Evolutionary conservation across 1,140 invertebrate genomes (phyloP).

Genomic region (Drosophila athabasca): DNA sequence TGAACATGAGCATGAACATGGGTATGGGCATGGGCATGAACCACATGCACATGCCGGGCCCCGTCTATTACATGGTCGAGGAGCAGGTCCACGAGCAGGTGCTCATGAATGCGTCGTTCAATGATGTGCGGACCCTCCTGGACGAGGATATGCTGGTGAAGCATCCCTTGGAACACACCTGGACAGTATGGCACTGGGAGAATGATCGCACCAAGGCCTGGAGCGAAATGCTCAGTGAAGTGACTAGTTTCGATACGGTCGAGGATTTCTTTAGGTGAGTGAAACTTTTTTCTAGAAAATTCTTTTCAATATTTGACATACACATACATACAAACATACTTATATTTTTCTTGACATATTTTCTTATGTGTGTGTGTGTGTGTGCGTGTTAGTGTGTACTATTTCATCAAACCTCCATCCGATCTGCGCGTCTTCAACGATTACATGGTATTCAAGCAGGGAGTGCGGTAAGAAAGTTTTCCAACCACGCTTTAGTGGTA

Average conservation of each 20-base stretch:
- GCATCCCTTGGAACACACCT: slow-evolving; percentile 97
- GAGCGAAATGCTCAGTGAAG: slow-evolving; percentile 96
- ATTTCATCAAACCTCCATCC: slow-evolving; percentile 97
- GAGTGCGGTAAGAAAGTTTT: slow-evolving; percentile 87
- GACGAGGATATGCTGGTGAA: slow-evolving; percentile 88
- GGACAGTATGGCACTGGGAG: slow-evolving; percentile 99
- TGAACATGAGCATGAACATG: no score
- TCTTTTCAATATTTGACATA: not conserved
- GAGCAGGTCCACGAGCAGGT: slow-evolving; percentile 20
- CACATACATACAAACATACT: no score
- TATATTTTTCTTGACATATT: not conserved
- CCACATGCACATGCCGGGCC: not conserved
- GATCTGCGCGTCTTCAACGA: slow-evolving; percentile 95
- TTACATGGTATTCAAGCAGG: slow-evolving; percentile 98
- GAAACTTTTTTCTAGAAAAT: slow-evolving; percentile 78
- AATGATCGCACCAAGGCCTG: slow-evolving; percentile 94
- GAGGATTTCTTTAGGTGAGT: slow-evolving; percentile 96
- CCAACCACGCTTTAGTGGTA: no score
- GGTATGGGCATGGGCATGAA: not conserved
- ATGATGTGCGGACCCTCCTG: slow-evolving; percentile 47
- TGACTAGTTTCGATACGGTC: slow-evolving; percentile 97
- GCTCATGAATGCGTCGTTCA: slow-evolving; percentile 35
- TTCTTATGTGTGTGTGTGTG: not conserved
- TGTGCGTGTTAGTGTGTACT: slow-evolving; percentile 94
- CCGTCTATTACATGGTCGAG: not conserved